Evolutionary conservation across 2,888 invertebrate genomes (phyloP).

Genomic region (Metopia argyrocephala): DNA sequence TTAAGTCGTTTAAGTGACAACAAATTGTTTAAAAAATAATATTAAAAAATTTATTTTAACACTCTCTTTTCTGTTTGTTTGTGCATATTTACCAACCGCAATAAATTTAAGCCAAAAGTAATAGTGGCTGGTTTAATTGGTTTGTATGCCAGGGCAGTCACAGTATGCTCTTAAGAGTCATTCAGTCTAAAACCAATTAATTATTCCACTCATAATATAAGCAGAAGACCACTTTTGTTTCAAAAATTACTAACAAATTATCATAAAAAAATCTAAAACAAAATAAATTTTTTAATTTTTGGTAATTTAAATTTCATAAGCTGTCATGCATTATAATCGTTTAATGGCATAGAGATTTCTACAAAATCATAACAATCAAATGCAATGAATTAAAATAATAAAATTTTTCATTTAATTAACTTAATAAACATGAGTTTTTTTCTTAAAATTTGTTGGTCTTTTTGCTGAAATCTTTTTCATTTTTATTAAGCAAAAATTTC

Average conservation of each 20-base stretch:
- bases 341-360: background rate
- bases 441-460: no score
- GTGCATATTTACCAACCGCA: background rate
- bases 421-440: no score
- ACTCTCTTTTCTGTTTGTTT: background rate
- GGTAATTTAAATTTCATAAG: background rate
- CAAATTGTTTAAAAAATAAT: background rate
- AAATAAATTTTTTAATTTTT: conserved; percentile 1
- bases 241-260: background rate
- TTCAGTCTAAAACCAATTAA: conserved; percentile 18
- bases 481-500: no score
- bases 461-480: no score
- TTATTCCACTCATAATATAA: conserved; percentile 55
- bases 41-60: background rate
- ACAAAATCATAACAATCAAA: background rate
- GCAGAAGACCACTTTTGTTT: background rate
- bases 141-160: conserved; percentile 55
- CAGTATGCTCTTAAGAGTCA: background rate
- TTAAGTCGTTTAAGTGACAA: conserved; percentile 8
- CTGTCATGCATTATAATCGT: conserved; percentile 7
- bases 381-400: background rate
- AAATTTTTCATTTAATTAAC: background rate
- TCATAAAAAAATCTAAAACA: background rate
- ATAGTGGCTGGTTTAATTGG: conserved; percentile 32
- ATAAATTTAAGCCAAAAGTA: no score